phyloP scores from a whole-genome alignment of 2,888 invertebrate species.

The Nineta flava region DNA sequence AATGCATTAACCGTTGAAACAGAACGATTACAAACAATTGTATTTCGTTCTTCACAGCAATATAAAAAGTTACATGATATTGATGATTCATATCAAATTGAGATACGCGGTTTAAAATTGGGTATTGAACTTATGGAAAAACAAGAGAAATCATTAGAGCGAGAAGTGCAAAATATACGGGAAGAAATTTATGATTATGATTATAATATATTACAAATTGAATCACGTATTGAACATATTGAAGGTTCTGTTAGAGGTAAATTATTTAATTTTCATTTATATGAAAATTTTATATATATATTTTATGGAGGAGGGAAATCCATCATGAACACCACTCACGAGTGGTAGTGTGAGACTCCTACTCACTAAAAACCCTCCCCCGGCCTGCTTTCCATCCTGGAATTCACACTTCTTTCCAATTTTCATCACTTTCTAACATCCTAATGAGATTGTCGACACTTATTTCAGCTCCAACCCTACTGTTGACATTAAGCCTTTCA shows the following conservation, averaged over 20 bases:
- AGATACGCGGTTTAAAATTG: constrained; percentile 30
- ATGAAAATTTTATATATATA: no score
- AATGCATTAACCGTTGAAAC: constrained; percentile 29
- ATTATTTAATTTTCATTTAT: neutral
- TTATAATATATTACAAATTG: constrained; percentile 19
- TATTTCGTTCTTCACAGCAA: constrained; percentile 32
- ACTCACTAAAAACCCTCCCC: no score
- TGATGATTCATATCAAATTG: constrained; percentile 32
- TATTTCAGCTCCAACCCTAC: no score
- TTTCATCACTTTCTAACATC: no score
- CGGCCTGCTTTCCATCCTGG: no score
- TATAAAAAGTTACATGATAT: constrained; percentile 30
- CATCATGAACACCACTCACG: no score
- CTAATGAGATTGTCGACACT: no score
- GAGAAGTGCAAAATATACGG: constrained; percentile 18
- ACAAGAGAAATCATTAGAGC: constrained; percentile 24
- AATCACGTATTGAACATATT: constrained; percentile 18
- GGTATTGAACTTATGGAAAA: constrained; percentile 28
- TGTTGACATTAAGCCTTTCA: no score
- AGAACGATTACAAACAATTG: constrained; percentile 33
- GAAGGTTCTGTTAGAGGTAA: constrained; percentile 16
- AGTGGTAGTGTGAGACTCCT: no score
- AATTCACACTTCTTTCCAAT: no score
- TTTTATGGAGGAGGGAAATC: no score
- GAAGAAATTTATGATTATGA: constrained; percentile 18